Base-by-base conservation (phyloP, 2,113 vertebrate species). In the Girardinichthys multiradiatus region DNA sequence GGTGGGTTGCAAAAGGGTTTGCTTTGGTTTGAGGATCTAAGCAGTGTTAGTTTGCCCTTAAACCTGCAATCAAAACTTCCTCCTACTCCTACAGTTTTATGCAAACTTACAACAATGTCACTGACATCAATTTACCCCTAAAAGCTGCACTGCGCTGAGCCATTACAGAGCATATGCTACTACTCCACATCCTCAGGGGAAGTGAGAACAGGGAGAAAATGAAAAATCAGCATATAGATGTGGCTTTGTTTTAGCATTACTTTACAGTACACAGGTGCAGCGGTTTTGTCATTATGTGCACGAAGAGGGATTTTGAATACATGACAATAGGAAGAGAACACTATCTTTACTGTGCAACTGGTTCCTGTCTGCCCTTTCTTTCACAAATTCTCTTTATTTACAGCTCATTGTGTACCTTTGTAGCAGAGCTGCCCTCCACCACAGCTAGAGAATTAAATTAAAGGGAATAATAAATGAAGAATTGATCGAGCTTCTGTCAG, bases 101-200 rank as follows among this genome's bases (percentile, higher is more conserved):
- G 85, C 90, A 87, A 90, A 90, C 86, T 68, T 84, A 76, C 79
- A 82, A 75, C 68, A 60, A 72, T 86, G 87, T 90, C 87, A 87
- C 80, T 91, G 89, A 92, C 93, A 91, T 86, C 92, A 90, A 90
- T 91, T 94, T 91, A 87, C 70, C 80, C 84, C 76, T 88, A 83
- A 92, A 91, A 92, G 86, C 85, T 76, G 65, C 14, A 30, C 45
- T 11, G 68, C 70, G 42, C 66, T 4, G 73, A 61, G 66, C 82
- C 72, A 86, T 91, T 89, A 86, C 69, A 65, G 77, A 83, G 79
- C n/a, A 11, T 42, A 68, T 21, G 59, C 82, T 70, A 68, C 83
- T 84, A 73, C 74, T 76, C 51, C 61, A 17, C 66, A 58, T 87
- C 84, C 86, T 84, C 68, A 35, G 76, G 87, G 82, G 68, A 73